These are phyloP conservation scores for Passer montanus DNA, from an alignment of 2,113 vertebrate species.

Conservation along the genomic window DNA sequence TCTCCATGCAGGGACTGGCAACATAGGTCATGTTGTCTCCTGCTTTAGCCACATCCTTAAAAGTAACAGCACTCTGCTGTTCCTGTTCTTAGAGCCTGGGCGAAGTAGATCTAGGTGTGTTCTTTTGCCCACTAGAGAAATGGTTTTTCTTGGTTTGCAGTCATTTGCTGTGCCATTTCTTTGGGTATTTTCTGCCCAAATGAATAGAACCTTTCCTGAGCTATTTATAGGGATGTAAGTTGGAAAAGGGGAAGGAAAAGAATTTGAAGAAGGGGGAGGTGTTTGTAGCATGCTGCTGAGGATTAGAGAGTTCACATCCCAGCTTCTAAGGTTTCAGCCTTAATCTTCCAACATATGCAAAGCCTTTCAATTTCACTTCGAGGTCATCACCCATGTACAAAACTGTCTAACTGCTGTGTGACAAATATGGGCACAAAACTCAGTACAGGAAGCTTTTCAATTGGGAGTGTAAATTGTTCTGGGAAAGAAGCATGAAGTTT, in stretches of 20 bases:
- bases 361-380: slow-evolving; percentile 36
- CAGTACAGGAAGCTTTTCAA: not conserved
- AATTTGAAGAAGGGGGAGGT: not conserved
- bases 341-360: slow-evolving; percentile 44
- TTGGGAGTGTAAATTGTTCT: not conserved
- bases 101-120: not conserved
- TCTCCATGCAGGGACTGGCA: not conserved
- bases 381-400: not conserved
- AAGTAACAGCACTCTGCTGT: not conserved
- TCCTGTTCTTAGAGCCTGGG: not conserved
- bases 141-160: not conserved
- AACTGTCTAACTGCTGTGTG: not conserved
- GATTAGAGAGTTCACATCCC: slow-evolving; percentile 28
- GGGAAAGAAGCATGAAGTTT: not conserved
- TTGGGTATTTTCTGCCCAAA: not conserved
- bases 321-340: slow-evolving; percentile 37
- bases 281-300: slow-evolving; percentile 3
- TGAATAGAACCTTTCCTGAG: not conserved
- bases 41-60: not conserved
- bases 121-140: not conserved
- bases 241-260: not conserved
- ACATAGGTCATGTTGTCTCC: not conserved
- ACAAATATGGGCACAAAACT: not conserved
- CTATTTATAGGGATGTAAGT: not conserved
- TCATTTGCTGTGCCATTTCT: not conserved